These are phyloP conservation scores for Apamea anceps DNA, from an alignment of 2,888 invertebrate genomes.

Conservation along the genomic window DNA sequence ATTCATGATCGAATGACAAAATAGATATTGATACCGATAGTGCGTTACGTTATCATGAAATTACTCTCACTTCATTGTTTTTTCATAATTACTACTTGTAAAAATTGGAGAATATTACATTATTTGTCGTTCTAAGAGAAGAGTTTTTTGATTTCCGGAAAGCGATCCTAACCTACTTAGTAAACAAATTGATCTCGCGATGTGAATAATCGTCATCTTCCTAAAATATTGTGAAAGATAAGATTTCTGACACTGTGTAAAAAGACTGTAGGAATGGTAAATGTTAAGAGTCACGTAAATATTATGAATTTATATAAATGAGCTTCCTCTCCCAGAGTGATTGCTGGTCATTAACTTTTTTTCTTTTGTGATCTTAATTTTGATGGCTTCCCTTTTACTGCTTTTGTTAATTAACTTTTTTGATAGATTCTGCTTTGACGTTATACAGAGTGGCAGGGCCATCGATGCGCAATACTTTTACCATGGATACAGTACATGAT, in stretches of 20 bases:
- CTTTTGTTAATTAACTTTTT: slow-evolving; percentile 49
- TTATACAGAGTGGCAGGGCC: background rate
- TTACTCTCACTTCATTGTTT: background rate
- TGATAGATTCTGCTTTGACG: slow-evolving; percentile 20
- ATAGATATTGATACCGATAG: background rate
- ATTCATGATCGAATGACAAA: background rate
- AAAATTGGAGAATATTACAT: background rate
- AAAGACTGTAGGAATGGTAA: slow-evolving; percentile 8
- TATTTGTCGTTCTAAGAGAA: slow-evolving; percentile 3
- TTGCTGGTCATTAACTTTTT: slow-evolving; percentile 46
- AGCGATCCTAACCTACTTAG: background rate
- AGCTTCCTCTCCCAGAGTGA: slow-evolving; percentile 16
- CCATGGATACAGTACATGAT: background rate
- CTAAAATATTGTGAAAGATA: slow-evolving; percentile 18
- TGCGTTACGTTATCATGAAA: background rate
- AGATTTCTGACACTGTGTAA: background rate
- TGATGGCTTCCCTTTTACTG: slow-evolving; percentile 47
- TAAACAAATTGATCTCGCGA: slow-evolving; percentile 21
- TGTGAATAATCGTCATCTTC: slow-evolving; percentile 31
- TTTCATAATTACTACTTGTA: background rate
- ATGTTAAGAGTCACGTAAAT: slow-evolving; percentile 38
- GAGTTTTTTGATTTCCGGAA: slow-evolving; percentile 15
- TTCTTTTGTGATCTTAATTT: slow-evolving; percentile 40
- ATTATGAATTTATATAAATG: slow-evolving; percentile 44
- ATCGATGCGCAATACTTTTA: background rate